Evolutionary conservation across 2,113 vertebrate genomes (phyloP).

Genomic region (Furnarius figulus): DNA sequence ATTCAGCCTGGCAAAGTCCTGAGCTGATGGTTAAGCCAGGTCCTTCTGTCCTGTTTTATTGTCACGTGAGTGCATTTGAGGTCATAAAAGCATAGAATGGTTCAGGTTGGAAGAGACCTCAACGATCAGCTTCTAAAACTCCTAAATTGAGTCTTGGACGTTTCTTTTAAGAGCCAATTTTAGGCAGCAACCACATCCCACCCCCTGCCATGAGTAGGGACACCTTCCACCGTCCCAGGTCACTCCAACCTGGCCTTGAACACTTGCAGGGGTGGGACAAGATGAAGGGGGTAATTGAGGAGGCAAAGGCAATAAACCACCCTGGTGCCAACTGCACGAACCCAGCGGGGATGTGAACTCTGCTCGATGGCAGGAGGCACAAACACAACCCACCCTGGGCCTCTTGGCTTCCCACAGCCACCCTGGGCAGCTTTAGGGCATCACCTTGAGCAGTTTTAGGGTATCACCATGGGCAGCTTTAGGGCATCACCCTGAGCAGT

Average conservation of each 20-base stretch:
- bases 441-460: too few species aligned
- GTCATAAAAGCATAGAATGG: too few species aligned
- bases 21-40: not conserved
- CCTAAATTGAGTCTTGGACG: not conserved
- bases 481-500: too few species aligned
- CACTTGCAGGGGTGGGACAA: not conserved
- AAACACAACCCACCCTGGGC: not conserved
- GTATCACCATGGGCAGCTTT: too few species aligned
- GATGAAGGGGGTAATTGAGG: not conserved
- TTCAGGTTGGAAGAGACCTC: not conserved
- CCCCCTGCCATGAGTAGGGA: not conserved
- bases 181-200: not conserved
- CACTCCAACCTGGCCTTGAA: not conserved
- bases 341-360: not conserved
- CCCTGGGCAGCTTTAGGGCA: not conserved
- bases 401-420: not conserved
- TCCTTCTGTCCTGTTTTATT: not conserved
- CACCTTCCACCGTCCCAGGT: not conserved
- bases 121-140: not conserved
- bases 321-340: not conserved
- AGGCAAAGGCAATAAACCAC: not conserved
- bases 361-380: not conserved
- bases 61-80: too few species aligned
- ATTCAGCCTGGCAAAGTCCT: not conserved
- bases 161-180: not conserved